A percentile compares a stretch with the other conserved stretches of the same genome.
These are phyloP conservation scores for Steromphala cineraria DNA, from an alignment of 2,888 invertebrate species.

Conservation along the genomic window DNA sequence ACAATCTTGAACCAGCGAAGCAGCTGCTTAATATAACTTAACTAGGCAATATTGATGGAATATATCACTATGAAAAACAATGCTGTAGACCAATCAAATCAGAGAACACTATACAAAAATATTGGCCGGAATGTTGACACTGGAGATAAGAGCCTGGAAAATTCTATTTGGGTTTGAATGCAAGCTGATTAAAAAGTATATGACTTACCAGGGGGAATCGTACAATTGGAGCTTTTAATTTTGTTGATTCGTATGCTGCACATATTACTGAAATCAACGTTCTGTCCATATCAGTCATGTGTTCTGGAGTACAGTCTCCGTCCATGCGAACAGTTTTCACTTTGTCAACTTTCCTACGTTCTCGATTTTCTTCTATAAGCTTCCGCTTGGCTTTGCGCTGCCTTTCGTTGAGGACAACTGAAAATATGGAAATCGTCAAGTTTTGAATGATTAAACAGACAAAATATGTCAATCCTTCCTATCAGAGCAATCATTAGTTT, in stretches of 20 bases:
- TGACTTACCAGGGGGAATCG: constrained; percentile 40
- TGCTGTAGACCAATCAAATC: too few relatives aligned
- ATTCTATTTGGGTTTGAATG: too few relatives aligned
- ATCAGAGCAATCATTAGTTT: too few relatives aligned
- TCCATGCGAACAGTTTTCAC: constrained; percentile 33
- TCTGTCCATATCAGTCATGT: constrained; percentile 61
- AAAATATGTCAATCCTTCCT: too few relatives aligned
- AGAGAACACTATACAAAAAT: too few relatives aligned
- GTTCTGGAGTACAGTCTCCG: constrained; percentile 42
- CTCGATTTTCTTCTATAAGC: constrained; percentile 75
- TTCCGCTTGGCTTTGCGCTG: constrained; percentile 75
- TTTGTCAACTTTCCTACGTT: constrained; percentile 56
- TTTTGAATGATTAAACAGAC: too few relatives aligned
- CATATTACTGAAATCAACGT: constrained; percentile 62
- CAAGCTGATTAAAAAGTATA: not conserved
- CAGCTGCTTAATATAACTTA: too few relatives aligned
- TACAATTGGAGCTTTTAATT: constrained; percentile 42
- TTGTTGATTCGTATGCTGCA: constrained; percentile 63
- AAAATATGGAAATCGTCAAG: constrained; percentile 17
- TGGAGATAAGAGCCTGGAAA: too few relatives aligned
- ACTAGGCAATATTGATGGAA: too few relatives aligned
- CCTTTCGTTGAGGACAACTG: constrained; percentile 76
- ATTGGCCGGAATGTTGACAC: too few relatives aligned
- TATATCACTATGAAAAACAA: too few relatives aligned
- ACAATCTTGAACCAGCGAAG: too few relatives aligned